Evolutionary conservation across 2,797 vertebrate genomes (phyloP).

Genomic region (Pogoniulus pusillus): DNA sequence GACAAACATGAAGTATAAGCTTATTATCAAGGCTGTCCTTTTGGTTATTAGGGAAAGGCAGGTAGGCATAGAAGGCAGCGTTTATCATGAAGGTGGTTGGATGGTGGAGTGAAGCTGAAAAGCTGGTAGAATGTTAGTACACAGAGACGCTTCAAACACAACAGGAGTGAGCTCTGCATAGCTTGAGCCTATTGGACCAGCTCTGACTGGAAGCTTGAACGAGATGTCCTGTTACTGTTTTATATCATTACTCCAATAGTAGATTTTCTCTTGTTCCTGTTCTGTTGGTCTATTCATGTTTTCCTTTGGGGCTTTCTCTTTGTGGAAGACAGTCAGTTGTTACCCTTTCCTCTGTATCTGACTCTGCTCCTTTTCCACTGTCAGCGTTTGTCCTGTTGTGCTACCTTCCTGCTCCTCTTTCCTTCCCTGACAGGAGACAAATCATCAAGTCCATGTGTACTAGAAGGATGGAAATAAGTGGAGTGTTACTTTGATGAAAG

Average conservation of each 20-base stretch:
- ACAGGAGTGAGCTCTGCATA: not conserved
- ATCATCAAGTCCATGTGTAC: not conserved
- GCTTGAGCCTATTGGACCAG: not conserved
- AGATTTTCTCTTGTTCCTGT: not conserved
- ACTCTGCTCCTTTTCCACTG: not conserved
- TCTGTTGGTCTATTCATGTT: too few species aligned
- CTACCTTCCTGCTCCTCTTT: not conserved
- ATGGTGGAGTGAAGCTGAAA: not conserved
- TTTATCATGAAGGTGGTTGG: not conserved
- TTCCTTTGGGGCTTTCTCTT: not conserved
- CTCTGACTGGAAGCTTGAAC: not conserved
- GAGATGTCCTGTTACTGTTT: not conserved
- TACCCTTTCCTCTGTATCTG: not conserved
- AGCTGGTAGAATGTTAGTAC: not conserved
- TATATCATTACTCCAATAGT: not conserved
- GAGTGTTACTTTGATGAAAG: not conserved
- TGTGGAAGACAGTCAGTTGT: not conserved
- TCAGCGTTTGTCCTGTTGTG: slow-evolving; percentile 4
- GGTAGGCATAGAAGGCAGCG: not conserved
- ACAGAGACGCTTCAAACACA: not conserved
- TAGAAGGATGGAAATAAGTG: not conserved
- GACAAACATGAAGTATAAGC: not conserved
- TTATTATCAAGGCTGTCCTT: not conserved
- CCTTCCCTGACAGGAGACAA: not conserved
- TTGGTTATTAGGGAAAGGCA: not conserved